Evolutionary conservation across 2,113 vertebrate genomes (phyloP).

Genomic region (Ovis aries): DNA sequence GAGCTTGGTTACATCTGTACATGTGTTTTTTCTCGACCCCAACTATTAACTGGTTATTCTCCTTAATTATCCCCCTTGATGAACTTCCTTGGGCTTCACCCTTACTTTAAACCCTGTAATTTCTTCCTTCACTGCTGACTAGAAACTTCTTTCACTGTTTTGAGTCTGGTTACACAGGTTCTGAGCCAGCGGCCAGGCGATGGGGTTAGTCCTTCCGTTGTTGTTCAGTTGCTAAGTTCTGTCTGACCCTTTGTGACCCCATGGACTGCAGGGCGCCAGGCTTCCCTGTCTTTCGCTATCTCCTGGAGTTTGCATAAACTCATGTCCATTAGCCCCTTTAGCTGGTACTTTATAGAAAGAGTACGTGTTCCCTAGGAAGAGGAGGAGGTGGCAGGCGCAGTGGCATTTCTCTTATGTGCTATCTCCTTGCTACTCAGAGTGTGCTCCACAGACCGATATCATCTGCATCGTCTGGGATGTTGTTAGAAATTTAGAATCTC

Average conservation of each 20-base stretch:
- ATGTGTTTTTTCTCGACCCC: neutral
- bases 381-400: rapidly evolving
- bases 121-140: neutral
- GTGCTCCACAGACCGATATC: neutral
- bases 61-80: neutral
- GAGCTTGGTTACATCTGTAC: neutral
- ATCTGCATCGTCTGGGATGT: neutral
- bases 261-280: neutral
- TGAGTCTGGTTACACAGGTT: neutral
- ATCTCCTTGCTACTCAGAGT: neutral
- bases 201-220: neutral
- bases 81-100: neutral
- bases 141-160: neutral
- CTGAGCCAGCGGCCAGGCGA: neutral
- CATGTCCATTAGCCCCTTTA: neutral
- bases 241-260: neutral
- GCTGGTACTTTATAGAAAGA: neutral
- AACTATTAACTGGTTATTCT: neutral
- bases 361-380: neutral
- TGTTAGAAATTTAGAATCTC: neutral
- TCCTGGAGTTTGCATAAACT: neutral
- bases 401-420: neutral
- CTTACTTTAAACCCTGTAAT: neutral
- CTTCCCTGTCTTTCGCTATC: neutral
- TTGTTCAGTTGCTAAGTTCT: neutral